Evolutionary conservation across 1,140 invertebrate species (phyloP).

Genomic region (Dendroctonus valens): DNA sequence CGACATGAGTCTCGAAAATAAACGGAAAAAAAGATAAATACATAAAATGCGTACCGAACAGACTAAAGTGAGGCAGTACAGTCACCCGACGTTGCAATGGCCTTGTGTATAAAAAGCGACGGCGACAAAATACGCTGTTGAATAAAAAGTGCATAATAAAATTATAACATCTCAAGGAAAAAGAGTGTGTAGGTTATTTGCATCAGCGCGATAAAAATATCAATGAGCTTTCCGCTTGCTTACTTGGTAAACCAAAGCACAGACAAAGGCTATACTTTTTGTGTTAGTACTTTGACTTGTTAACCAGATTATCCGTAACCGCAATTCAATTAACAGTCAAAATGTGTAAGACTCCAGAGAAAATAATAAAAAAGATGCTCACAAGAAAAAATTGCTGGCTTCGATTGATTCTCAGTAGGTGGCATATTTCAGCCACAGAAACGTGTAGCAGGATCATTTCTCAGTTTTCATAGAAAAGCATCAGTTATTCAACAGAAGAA

Average conservation of each 20-base stretch:
- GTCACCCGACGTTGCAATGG: conserved; percentile 19
- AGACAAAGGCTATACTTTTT: too few species aligned
- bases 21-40: conserved; percentile 22
- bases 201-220: conserved; percentile 25
- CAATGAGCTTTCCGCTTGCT: conserved; percentile 17
- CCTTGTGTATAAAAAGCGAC: conserved; percentile 27
- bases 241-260: neutral
- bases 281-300: too few species aligned
- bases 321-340: too few species aligned
- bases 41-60: conserved; percentile 20
- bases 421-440: too few species aligned
- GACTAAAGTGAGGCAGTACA: conserved; percentile 12
- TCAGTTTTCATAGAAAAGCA: too few species aligned
- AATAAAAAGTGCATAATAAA: conserved; percentile 28
- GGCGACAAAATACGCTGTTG: conserved; percentile 21
- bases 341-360: too few species aligned
- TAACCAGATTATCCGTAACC: too few species aligned
- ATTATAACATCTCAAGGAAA: conserved; percentile 29
- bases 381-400: too few species aligned
- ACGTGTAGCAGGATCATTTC: too few species aligned
- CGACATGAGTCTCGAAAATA: conserved; percentile 21
- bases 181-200: conserved; percentile 16
- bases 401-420: too few species aligned
- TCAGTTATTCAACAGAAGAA: too few species aligned
- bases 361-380: too few species aligned